A percentile compares a stretch with the other conserved stretches of the same genome.
phyloP scores from a whole-genome alignment of 2,113 vertebrate genomes.

The Ascaphus truei region DNA sequence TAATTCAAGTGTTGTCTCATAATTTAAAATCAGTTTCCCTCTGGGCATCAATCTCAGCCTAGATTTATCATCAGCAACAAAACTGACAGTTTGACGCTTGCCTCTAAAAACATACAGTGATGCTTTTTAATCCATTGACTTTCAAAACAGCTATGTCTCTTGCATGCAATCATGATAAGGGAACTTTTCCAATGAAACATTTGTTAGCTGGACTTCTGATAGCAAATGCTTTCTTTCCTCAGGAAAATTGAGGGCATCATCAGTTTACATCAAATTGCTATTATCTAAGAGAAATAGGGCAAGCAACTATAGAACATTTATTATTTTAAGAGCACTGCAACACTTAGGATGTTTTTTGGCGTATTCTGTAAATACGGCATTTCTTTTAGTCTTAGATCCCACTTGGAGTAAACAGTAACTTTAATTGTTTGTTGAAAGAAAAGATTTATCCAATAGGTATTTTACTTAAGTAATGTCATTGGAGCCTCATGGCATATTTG shows the following conservation, averaged over 20 bases:
- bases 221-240: conserved; percentile 44
- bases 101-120: conserved; percentile 46
- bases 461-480: neutral
- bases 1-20: conserved; percentile 53
- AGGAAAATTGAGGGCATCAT: conserved; percentile 45
- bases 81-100: conserved; percentile 62
- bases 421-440: conserved; percentile 25
- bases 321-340: neutral
- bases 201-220: conserved; percentile 42
- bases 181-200: conserved; percentile 45
- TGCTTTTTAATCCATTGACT: conserved; percentile 55
- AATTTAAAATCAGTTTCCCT: conserved; percentile 54
- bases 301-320: conserved; percentile 36
- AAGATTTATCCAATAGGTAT: neutral
- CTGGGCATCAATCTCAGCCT: conserved; percentile 48
- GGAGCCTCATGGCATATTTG: neutral
- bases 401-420: neutral
- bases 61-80: conserved; percentile 59
- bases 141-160: conserved; percentile 58
- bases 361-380: conserved; percentile 11
- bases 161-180: conserved; percentile 55
- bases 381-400: conserved; percentile 4
- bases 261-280: conserved; percentile 40
- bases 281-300: conserved; percentile 46
- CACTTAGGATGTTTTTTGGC: neutral